phyloP scores from a whole-genome alignment of 2,797 vertebrate species.

The Oryzias sinensis region DNA sequence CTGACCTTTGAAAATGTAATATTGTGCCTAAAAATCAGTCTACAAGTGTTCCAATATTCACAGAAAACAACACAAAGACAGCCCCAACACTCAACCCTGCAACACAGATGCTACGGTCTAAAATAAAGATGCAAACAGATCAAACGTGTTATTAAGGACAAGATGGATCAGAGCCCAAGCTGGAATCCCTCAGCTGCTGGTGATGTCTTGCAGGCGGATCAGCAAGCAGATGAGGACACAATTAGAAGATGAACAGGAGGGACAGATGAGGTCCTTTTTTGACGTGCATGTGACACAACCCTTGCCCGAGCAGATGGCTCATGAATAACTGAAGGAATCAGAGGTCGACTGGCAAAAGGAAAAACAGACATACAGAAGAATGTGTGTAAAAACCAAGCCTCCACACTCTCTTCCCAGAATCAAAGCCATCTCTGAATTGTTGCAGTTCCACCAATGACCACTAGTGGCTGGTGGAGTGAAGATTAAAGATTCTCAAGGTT shows the following conservation, averaged over 20 bases:
- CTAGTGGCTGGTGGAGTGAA: too few relatives aligned
- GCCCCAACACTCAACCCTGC: slow-evolving; percentile 18
- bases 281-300: slow-evolving; percentile 70
- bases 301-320: slow-evolving; percentile 78
- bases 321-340: slow-evolving; percentile 76
- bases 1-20: slow-evolving; percentile 1
- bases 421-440: too few relatives aligned
- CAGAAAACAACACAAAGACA: slow-evolving; percentile 19
- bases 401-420: too few relatives aligned
- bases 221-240: slow-evolving; percentile 59
- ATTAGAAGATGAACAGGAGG: slow-evolving; percentile 58
- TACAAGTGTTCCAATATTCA: slow-evolving; percentile 9
- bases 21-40: slow-evolving; percentile 1
- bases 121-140: slow-evolving; percentile 66
- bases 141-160: slow-evolving; percentile 64
- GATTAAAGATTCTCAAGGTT: too few relatives aligned
- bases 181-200: slow-evolving; percentile 25
- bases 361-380: slow-evolving; percentile 21
- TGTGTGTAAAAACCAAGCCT: slow-evolving; percentile 3
- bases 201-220: slow-evolving; percentile 21
- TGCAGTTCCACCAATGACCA: too few relatives aligned
- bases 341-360: slow-evolving; percentile 59
- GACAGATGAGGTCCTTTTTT: slow-evolving; percentile 71
- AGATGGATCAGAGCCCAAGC: slow-evolving; percentile 34
- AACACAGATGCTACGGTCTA: slow-evolving; percentile 60